Percentiles rank a stretch among this genome's conserved stretches.
Evolutionary conservation across 2,797 vertebrate genomes (phyloP).

Genomic region (Cheirogaleus major): DNA sequence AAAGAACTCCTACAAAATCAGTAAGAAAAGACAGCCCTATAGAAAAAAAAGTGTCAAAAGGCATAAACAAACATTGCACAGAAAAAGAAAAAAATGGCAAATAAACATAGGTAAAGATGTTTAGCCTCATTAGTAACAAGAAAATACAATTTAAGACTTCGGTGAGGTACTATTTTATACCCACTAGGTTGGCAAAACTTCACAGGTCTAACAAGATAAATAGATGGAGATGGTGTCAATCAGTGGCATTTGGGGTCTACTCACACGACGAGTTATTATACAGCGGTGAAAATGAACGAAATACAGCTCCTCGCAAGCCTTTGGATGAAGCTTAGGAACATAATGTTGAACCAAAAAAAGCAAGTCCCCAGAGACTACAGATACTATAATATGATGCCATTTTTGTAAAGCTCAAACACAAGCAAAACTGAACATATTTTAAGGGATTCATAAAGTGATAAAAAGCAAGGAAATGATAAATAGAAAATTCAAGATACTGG

Average conservation of each 20-base stretch:
- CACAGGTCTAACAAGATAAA: not conserved
- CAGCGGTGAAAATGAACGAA: not conserved
- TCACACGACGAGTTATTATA: not conserved
- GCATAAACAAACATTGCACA: not conserved
- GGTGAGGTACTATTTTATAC: constrained; percentile 39
- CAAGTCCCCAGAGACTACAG: not conserved
- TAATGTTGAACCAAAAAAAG: not conserved
- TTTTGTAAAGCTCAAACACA: not conserved
- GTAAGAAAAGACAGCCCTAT: not conserved
- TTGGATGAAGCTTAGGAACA: not conserved
- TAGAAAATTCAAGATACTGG: not conserved
- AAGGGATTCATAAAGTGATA: not conserved
- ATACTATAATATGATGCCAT: not conserved
- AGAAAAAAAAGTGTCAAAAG: not conserved
- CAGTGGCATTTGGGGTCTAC: not conserved
- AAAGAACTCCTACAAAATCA: constrained; percentile 8
- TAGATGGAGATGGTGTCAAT: not conserved
- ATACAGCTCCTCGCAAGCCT: not conserved
- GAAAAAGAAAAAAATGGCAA: not conserved
- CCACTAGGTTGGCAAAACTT: not conserved
- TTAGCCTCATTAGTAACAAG: not conserved
- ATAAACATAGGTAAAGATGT: not conserved
- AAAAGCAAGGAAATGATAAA: not conserved
- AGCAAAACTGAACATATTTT: not conserved
- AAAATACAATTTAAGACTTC: constrained; percentile 57